Evolutionary conservation across 2,888 invertebrate species (phyloP), one percentile per base, ranked within the genome.

Genomic region (Zeuzera pyrina): DNA sequence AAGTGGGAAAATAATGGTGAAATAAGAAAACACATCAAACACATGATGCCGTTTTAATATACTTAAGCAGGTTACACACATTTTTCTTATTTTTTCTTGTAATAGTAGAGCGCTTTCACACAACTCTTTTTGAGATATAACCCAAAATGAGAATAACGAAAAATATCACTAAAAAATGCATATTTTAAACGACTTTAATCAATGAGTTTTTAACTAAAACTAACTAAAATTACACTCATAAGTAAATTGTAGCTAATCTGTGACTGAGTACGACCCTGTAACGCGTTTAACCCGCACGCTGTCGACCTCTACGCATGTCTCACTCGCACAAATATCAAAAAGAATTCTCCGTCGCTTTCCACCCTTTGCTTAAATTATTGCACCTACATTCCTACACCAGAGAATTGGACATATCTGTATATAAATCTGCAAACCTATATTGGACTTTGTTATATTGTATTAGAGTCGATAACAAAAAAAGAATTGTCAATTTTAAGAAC

Each of bases 291-390:
- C 76, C 74, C 71, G 69, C 76, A 73, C 74, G 70, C 78, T 64
- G 5, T 28, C 76, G 67, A 67, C 71, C 74, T 59, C 67, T 79
- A 81, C 79, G 81, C 81, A 81, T 68, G 60, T 83, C 81, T 81
- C 83, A 77, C 81, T 83, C 83, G 74, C 83, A 81, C 83, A 74
- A 79, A 81, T 74, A 77, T 68, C 74, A 81, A 83, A 83, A 83
- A 83, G 81, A 81, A 81, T 74, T 69, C 58, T 67, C 81, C 66
- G 65, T 81, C 81, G 79, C 81, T 59, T 73, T 78, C 79, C 78
- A 72, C 77, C 83, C 79, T 68, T 77, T 74, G 79, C 81, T 81
- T 81, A 79, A 83, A 83, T 83, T 81, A 83, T 83, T 79, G 74
- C 74, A 68, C 78, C 73, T 73, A 65, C 62, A 53, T 49, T 57